Percentiles rank a stretch among this genome's conserved stretches.
Conservation (phyloP, 2,797 vertebrate species). For the Erethizon dorsatum region DNA sequence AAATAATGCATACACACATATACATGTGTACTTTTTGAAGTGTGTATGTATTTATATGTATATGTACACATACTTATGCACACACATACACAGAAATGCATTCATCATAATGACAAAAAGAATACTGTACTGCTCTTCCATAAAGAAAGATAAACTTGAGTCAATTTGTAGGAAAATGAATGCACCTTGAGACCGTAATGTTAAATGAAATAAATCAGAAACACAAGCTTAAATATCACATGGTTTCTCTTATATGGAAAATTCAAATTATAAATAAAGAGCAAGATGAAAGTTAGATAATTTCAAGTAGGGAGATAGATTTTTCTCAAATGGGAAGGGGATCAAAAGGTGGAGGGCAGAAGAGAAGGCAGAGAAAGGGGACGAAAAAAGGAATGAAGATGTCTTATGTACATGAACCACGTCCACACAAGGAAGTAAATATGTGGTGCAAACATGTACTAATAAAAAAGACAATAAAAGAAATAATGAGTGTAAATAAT, state of each 20-base stretch:
- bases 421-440: not conserved
- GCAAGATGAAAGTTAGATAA: not conserved
- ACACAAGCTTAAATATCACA: not conserved
- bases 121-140: not conserved
- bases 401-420: not conserved
- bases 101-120: not conserved
- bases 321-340: not conserved
- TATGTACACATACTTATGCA: not conserved
- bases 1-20: not conserved
- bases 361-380: not conserved
- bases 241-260: not conserved
- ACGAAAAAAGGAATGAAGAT: not conserved
- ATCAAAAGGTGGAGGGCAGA: not conserved
- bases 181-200: not conserved
- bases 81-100: not conserved
- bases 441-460: not conserved
- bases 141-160: not conserved
- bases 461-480: not conserved
- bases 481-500: not conserved
- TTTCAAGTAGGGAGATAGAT: not conserved
- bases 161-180: not conserved
- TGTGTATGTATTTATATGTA: too few relatives aligned
- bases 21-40: not conserved
- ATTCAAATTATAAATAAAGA: not conserved
- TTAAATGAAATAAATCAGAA: not conserved